Percentiles rank a stretch among this genome's conserved stretches.
Conservation (phyloP, 2,888 invertebrate species). For the Nomada fucata region DNA sequence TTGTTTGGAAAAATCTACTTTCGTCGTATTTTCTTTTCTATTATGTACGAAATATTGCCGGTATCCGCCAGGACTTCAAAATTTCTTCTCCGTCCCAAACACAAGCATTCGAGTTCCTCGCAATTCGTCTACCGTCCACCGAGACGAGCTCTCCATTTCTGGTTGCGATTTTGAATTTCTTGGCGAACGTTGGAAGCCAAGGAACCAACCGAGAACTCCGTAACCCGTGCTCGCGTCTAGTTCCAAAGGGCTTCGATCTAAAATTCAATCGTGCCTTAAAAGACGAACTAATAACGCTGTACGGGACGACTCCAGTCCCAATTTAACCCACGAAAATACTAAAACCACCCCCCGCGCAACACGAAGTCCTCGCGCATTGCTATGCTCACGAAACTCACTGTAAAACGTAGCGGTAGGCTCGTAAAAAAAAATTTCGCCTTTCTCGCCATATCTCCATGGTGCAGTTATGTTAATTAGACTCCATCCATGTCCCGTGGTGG, state of each 20-base stretch:
- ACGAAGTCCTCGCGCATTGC: no score
- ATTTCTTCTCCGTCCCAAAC: not conserved
- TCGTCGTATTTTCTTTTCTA: no score
- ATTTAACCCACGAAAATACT: not conserved
- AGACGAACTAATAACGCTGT: not conserved
- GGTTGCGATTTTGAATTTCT: slow-evolving; percentile 19
- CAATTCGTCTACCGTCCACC: slow-evolving; percentile 17
- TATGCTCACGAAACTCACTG: no score
- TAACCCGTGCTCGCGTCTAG: slow-evolving; percentile 1
- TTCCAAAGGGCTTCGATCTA: slow-evolving; percentile 15
- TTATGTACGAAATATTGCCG: no score
- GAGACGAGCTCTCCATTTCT: slow-evolving; percentile 1
- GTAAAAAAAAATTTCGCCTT: not conserved
- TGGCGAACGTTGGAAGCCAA: not conserved
- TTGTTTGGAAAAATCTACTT: no score
- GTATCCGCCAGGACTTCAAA: not conserved
- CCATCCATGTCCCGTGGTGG: slow-evolving; percentile 1
- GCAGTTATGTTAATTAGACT: slow-evolving; percentile 48
- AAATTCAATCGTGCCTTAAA: slow-evolving; percentile 18
- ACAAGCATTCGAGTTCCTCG: not conserved
- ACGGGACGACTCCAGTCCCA: not conserved
- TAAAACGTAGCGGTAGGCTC: no score
- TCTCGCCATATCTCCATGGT: not conserved
- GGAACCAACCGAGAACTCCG: slow-evolving; percentile 7
- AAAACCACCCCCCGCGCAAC: no score